Base-by-base conservation (phyloP, 2,113 vertebrate genomes). In the Raphicerus campestris region DNA sequence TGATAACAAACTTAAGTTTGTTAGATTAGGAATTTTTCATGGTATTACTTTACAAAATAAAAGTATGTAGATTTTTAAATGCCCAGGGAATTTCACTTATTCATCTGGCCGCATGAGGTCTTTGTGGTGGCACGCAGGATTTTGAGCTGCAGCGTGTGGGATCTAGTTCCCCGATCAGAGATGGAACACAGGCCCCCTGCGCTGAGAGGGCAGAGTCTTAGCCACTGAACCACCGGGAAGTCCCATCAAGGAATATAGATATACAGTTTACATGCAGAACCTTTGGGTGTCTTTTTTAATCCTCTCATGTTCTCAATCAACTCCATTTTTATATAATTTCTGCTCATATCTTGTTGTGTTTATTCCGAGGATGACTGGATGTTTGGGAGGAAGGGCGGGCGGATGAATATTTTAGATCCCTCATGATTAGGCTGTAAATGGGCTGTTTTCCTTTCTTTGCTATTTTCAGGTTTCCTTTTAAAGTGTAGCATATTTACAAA, bases 401-500 rank as follows among this genome's bases (percentile, higher is more conserved):
- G 26, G 45, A 42, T 55, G 39, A 15, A 45, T 87, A 86, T 56
- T 75, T 61, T 87, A 49, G 15, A 28, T 87, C 0, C 75, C 45
- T 88, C 39, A 42, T 73, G 35, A 82, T 55, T 55, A 45, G 58
- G 6, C 39, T 88, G 30, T 88, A 80, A 88, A 78, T 75, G 30
- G 6, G 20, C 17, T 4, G 7, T 16, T 26, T 82, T 94, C 10
- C 58, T 96, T 84, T 87, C 56, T 82, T 84, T 51, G 32, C 7
- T 87, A 58, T 94, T 84, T 91, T 96, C n/a, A 87, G 61, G 61
- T 80, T 63, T 51, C 61, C 78, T 92, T 7, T 92, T n/a, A 56
- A 92, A 53, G 5, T 92, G 15, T 22, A 83, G 42, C 8, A 3
- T 80, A 49, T 51, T 58, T 66, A 61, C 14, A 56, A 19, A 1